Evolutionary conservation across 2,888 invertebrate genomes (phyloP), one percentile per base, ranked within the genome.

Genomic region (Crossocerus cetratus): DNA sequence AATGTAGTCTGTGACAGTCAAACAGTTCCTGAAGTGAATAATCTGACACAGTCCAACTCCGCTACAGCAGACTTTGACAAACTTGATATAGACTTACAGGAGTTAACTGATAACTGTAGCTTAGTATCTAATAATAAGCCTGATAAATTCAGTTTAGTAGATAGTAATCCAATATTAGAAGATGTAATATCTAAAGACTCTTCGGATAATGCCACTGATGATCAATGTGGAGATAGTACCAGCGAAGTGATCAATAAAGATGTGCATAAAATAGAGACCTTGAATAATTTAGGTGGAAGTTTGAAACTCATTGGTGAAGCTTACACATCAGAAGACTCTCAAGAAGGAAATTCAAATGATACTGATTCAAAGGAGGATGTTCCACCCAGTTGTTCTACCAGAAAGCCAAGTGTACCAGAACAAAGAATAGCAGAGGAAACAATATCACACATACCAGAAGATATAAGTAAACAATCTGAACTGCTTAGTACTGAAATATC

Each of bases 271-370:
- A 22, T 67, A 56, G 53, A 65, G 49, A 78, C 42, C 14, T 43
- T 75, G 13, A 66, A 65, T 23, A 53, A 62, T 23, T 74, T 81
- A 59, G 68, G 69, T 55, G 65, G 80, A 43, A 88, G 87, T 77
- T 80, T 87, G 21, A 82, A 84, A 67, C 77, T 87, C 18, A 87
- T 87, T 59, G 86, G 84, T 22, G 87, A 87, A 71, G 83, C 85
- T 56, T 87, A 88, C 56, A 82, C 74, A 54, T 87, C 86, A 3
- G 87, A 87, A n/a, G 87, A 88, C 73, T 88, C 87, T 42, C 84
- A 87, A 71, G 85, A 83, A 42, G 73, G 64, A 2, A 71, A 8
- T 55, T 0, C 20, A 13, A 67, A 64, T 49, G 73, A 77, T 11
- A n/a, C 1, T 2, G 72, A 80, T 13, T 11, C 42, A 1, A 62